Evolutionary conservation across 1,140 invertebrate species (phyloP).

Genomic region (Charaxes varanes): DNA sequence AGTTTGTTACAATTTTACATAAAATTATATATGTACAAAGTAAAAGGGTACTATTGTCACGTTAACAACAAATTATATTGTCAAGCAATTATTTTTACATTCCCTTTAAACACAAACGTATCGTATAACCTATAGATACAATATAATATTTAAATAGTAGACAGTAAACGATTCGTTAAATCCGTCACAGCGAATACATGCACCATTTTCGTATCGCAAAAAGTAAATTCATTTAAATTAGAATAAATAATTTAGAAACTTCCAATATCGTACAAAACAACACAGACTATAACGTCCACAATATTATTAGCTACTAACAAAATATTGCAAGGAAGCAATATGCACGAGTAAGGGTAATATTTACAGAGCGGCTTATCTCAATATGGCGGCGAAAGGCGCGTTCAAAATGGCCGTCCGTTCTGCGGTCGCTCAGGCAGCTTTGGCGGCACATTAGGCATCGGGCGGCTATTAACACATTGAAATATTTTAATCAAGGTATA

Average conservation of each 20-base stretch:
- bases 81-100: too few species aligned
- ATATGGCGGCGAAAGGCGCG: constrained; percentile 43
- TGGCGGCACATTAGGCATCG: constrained; percentile 63
- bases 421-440: constrained; percentile 71
- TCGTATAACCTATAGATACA: too few species aligned
- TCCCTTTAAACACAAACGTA: too few species aligned
- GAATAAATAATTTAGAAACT: constrained; percentile 9
- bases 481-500: constrained; percentile 16
- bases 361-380: constrained; percentile 52
- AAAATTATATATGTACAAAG: constrained; percentile 8
- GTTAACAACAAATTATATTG: constrained; percentile 5
- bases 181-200: constrained; percentile 1
- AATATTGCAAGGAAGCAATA: constrained; percentile 19
- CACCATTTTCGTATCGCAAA: background rate
- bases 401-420: constrained; percentile 71
- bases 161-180: too few species aligned
- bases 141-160: too few species aligned
- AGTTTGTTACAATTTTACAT: constrained; percentile 7
- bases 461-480: constrained; percentile 53
- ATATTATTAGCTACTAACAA: constrained; percentile 15
- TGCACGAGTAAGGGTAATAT: constrained; percentile 27
- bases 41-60: constrained; percentile 6
- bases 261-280: constrained; percentile 3
- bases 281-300: too few species aligned
- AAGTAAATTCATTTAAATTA: constrained; percentile 6